Evolutionary conservation across 1,140 invertebrate genomes (phyloP).

Genomic region (Marisa cornuarietis): DNA sequence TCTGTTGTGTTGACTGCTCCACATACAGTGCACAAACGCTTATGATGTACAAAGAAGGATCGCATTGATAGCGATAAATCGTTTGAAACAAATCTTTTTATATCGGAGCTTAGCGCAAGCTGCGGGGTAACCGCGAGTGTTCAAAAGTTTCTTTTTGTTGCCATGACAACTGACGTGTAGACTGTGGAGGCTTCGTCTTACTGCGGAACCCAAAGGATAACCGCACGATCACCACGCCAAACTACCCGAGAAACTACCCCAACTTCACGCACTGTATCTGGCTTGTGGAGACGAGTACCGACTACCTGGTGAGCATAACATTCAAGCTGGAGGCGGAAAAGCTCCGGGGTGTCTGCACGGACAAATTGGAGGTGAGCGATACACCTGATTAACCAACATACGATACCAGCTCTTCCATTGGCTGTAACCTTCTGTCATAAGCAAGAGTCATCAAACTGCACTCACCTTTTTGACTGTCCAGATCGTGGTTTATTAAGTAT

Average conservation of each 20-base stretch:
- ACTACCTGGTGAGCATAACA: constrained; percentile 22
- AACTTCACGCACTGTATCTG: constrained; percentile 44
- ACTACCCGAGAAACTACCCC: constrained; percentile 32
- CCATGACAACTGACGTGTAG: not conserved
- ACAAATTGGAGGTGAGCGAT: constrained; percentile 34
- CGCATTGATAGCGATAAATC: too few species aligned
- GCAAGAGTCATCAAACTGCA: not conserved
- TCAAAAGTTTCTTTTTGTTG: too few species aligned
- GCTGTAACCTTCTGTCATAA: not conserved
- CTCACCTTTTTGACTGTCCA: too few species aligned
- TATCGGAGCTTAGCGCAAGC: too few species aligned
- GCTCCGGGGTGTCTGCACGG: constrained; percentile 24
- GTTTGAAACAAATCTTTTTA: too few species aligned
- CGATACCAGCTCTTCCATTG: too few species aligned
- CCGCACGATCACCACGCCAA: constrained; percentile 9
- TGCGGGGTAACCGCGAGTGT: too few species aligned
- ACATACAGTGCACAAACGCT: too few species aligned
- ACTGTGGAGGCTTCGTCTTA: constrained; percentile 22
- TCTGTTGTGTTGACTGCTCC: too few species aligned
- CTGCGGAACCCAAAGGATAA: not conserved
- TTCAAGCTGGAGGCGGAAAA: constrained; percentile 30
- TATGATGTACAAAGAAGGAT: too few species aligned
- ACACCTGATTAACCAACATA: not conserved
- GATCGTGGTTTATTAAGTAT: too few species aligned
- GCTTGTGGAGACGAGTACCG: constrained; percentile 28